Evolutionary conservation across 2,888 invertebrate species (phyloP), one percentile per base, ranked within the genome.

Genomic region (Adineta ricciae): DNA sequence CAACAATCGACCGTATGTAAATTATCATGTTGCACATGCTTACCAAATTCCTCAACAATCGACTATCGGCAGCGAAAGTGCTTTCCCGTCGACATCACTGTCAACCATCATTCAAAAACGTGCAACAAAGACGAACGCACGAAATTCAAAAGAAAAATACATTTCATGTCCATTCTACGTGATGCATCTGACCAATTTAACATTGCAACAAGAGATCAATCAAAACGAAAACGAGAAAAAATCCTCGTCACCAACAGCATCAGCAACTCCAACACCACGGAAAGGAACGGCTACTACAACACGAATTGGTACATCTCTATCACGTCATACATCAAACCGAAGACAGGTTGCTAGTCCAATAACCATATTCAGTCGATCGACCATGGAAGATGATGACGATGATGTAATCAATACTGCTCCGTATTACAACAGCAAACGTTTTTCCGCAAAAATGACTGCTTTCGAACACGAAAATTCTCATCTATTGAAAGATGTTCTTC

Each of bases 31-130:
- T 19, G 32, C 41, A 41, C 78, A 78, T 78, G 38, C 78, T 38
- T 78, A 78, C 41, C 78, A 78, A 78, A n/a, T 78, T 38, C 78
- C 78, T 41, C 78, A 78, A 78, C 78, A 78, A 41, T 78, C 78
- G 2, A 78, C 38, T 41, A 19, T 78, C 24, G 78, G 78, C 0
- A 41, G 1, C 14, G 78, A 78, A n/a, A 78, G 78, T 41, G 19
- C 32, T 11, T n/a, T 78, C 14, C n/a, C 41, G 2, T 41, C n/a
- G 16, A 36, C 78, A n/a, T 4, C 41, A 78, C 11, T 27, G 32
- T 19, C 64, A 64, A 11, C 32, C 16, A 27, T 19, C 14, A 32
- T 2, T 9, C 27, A 14, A 36, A 4, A 3, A 64, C 19, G 27
- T 32, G 14, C 64, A 19, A 64, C 16, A 27, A 27, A 14, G 19